Conservation (phyloP, 2,797 vertebrate species). For the Alauda arvensis region DNA sequence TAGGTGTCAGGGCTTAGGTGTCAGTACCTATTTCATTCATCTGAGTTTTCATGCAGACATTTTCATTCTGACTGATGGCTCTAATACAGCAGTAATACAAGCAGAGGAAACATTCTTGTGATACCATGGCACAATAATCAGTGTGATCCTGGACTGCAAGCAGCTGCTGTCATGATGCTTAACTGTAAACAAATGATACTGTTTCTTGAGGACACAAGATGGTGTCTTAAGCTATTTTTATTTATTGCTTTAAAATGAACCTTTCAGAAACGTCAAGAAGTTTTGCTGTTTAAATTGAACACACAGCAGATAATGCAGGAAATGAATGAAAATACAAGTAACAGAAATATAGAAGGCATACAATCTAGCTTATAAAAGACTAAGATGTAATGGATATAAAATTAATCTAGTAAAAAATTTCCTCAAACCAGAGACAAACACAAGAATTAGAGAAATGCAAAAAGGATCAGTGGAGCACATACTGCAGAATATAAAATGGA, state of each 20-base stretch:
- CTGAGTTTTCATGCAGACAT: not conserved
- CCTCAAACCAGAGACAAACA: not conserved
- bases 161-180: conserved; percentile 36
- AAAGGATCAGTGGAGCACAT: not conserved
- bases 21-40: not conserved
- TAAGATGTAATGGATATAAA: not conserved
- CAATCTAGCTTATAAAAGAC: not conserved
- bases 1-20: not conserved
- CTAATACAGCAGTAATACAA: not conserved
- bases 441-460: not conserved
- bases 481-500: not conserved
- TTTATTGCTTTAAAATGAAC: not conserved
- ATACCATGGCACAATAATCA: not conserved
- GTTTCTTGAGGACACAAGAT: conserved; percentile 35
- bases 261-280: not conserved
- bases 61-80: not conserved
- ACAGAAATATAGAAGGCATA: not conserved
- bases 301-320: not conserved
- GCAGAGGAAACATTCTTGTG: not conserved
- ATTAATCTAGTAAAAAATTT: not conserved
- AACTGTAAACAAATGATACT: conserved; percentile 26
- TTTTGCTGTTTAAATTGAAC: not conserved
- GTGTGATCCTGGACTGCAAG: not conserved
- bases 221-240: conserved; percentile 10
- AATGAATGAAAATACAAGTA: not conserved